Evolutionary conservation across 2,113 vertebrate genomes (phyloP), one percentile per base, ranked within the genome.

Genomic region (Prolemur simus): DNA sequence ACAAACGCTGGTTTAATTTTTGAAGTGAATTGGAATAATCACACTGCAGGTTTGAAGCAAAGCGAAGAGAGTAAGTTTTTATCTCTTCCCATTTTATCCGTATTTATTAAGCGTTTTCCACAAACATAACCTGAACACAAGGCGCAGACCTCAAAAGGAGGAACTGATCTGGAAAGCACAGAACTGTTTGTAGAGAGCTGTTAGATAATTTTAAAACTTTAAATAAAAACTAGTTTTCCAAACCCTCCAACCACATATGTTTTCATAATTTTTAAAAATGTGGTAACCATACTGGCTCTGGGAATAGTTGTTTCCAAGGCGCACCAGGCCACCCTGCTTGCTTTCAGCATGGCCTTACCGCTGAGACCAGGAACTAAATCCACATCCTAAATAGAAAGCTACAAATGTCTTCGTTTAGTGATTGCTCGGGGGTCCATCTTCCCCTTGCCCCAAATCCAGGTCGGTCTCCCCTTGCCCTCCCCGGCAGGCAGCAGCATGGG

Each of bases 81-180:
- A 45, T 89, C 8, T n/a, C 63, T 74, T 87, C 58, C 88, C 39
- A 18, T 8, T 6, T 63, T 68, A 86, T 73, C 23, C 1, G 0
- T 91, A 63, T 97, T 98, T 97, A 97, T 98, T 97, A 29, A 91
- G 8, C 4, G 1, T 91, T 84, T 96, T 25, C 74, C 95, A 92
- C 14, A 93, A 86, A 96, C 68, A 76, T 49, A 34, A 45, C 52
- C 81, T 63, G 64, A 76, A 71, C 4, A 32, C 60, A 80, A 76
- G n/a, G 11, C 47, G 45, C 23, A 69, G 49, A 81, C 29, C 8
- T 83, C 84, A 29, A 81, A 77, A 47, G 15, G 37, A 88, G 49
- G 12, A 77, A 90, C 52, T 68, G 69, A 89, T 10, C 9, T 88
- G 66, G 78, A 83, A 94, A 91, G 42, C 34, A 87, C 58, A 91